Base-by-base conservation (phyloP, 2,797 vertebrate genomes). In the Otolemur crassicaudatus region DNA sequence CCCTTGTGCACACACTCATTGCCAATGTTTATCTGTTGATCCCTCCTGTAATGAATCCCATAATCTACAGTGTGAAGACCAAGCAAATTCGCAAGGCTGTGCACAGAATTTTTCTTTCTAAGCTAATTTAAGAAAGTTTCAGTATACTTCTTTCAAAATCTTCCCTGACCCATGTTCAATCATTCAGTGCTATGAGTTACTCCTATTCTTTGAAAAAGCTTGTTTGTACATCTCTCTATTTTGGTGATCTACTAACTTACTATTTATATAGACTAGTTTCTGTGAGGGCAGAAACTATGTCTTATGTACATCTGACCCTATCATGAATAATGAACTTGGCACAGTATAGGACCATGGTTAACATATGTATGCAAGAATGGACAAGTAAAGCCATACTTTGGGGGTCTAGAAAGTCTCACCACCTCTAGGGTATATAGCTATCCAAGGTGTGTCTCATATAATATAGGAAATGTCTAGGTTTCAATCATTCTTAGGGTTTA, bases 11-110 rank as follows among this genome's bases (percentile, higher is more conserved):
- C 46, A 93, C 90, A 17, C 43, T 97, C 80, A 96, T 98, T 76
- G 94, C 95, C 63, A 96, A 97, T 46, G 80, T 94, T 40, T 97
- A 98, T 81, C 23, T 98, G 72, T 58, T 97, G 16, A 63, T 97
- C 53, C 95, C 98, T 67, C 96, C 98, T 29, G 96, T 98, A 34
- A 96, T 97, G 83, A 98, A 98, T 61, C 97, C 98, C 63, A 97
- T 98, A 29, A 98, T 98, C 86, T 98, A 98, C 25, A 98, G 97
- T 53, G 95, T 98, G 84, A 98, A 97, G 73, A 98, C 95, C 67
- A 97, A 96, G 80, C 92, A 98, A 87, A 98, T 98, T 43, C 75
- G 70, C 7, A 97, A 92, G 80, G 82, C 94, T n/a, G 13, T 97
- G 16, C 3, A 93, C 20, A 95, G 92, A 86, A 6, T 96, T 9